These are phyloP conservation scores for Volucella zonaria DNA, from an alignment of 2,888 invertebrate genomes.

Conservation along the genomic window DNA sequence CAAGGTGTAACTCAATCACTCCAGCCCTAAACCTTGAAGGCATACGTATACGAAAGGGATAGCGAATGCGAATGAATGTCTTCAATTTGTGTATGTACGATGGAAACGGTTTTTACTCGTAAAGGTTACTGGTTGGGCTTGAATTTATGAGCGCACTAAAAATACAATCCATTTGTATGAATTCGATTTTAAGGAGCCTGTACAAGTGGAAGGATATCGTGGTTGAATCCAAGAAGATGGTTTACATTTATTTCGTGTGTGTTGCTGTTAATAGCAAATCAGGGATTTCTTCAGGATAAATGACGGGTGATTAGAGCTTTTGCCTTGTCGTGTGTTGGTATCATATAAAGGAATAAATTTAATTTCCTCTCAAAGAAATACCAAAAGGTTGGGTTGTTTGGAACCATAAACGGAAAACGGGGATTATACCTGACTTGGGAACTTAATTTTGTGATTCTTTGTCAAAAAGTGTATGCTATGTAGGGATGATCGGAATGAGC, in stretches of 20 bases:
- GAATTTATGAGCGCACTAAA: conserved; percentile 69
- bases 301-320: conserved; percentile 62
- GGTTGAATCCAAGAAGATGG: conserved; percentile 53
- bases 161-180: conserved; percentile 72
- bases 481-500: too few relatives aligned
- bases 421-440: conserved; percentile 44
- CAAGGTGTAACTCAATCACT: neutral
- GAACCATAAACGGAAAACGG: conserved; percentile 19
- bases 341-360: conserved; percentile 45
- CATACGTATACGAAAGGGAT: conserved; percentile 6
- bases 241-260: conserved; percentile 59
- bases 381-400: neutral
- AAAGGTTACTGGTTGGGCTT: conserved; percentile 55
- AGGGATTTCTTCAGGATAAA: conserved; percentile 67
- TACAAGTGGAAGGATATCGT: conserved; percentile 21
- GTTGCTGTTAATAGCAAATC: conserved; percentile 67
- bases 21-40: conserved; percentile 14
- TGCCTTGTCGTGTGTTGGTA: conserved; percentile 21
- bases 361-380: conserved; percentile 45
- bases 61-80: conserved; percentile 48
- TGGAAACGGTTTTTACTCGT: conserved; percentile 23
- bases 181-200: conserved; percentile 64
- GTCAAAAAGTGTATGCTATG: too few relatives aligned
- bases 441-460: conserved; percentile 19
- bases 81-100: conserved; percentile 61